A percentile compares a stretch with the other conserved stretches of the same genome.
phyloP scores from a whole-genome alignment of 2,797 vertebrate genomes.

The Brachyrhaphis roseni region DNA sequence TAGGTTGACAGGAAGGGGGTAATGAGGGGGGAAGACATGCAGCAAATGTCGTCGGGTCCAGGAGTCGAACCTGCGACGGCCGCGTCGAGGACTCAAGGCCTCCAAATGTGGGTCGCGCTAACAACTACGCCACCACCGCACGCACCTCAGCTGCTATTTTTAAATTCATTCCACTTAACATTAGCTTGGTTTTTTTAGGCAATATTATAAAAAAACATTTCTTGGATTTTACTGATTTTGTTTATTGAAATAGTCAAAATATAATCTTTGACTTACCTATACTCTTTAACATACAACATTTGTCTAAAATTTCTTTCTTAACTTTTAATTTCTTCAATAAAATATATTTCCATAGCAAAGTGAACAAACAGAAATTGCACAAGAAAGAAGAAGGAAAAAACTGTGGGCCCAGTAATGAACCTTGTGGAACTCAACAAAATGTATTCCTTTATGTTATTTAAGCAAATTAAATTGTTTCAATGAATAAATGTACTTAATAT shows the following conservation, averaged over 20 bases:
- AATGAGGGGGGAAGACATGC: too few relatives aligned
- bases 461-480: background rate
- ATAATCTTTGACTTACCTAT: background rate
- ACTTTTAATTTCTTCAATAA: background rate
- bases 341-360: background rate
- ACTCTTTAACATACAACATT: background rate
- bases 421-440: background rate
- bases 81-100: too few relatives aligned
- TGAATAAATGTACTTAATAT: background rate
- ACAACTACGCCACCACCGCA: too few relatives aligned
- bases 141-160: too few relatives aligned
- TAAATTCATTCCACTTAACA: too few relatives aligned
- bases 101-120: too few relatives aligned
- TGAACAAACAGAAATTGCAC: background rate
- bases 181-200: background rate
- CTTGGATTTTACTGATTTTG: background rate
- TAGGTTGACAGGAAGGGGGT: too few relatives aligned
- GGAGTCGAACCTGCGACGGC: too few relatives aligned
- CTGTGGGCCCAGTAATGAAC: background rate
- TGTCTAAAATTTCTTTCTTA: background rate
- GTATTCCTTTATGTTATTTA: background rate
- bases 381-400: background rate
- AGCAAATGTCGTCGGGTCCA: too few relatives aligned
- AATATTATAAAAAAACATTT: background rate
- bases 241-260: background rate